phyloP scores from a whole-genome alignment of 2,888 invertebrate genomes.

The Pogonocherus hispidulus region DNA sequence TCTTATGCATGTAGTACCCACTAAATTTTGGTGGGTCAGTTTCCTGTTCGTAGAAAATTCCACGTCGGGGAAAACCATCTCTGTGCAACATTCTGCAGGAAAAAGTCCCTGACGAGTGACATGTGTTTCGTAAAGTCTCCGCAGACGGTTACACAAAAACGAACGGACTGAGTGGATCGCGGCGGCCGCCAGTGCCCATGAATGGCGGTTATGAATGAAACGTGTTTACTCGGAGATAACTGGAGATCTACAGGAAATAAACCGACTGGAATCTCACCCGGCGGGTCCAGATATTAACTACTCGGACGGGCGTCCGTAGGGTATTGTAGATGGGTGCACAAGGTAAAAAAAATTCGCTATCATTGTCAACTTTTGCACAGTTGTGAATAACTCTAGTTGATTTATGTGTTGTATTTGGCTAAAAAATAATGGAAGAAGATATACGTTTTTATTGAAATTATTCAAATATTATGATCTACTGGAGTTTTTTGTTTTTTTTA shows the following conservation, averaged over 20 bases:
- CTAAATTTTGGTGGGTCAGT: too few species aligned
- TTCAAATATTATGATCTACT: too few species aligned
- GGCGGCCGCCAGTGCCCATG: conserved; percentile 47
- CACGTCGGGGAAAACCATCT: too few species aligned
- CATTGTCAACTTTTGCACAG: too few species aligned
- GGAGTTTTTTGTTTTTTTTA: too few species aligned
- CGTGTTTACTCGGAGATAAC: conserved; percentile 58
- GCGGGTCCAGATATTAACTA: conserved; percentile 53
- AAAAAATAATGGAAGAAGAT: too few species aligned
- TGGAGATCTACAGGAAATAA: conserved; percentile 62
- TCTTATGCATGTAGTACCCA: too few species aligned
- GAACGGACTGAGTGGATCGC: conserved; percentile 22
- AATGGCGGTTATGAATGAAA: conserved; percentile 62
- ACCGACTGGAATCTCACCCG: conserved; percentile 57
- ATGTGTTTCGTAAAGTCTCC: conserved; percentile 8
- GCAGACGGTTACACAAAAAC: conserved; percentile 3
- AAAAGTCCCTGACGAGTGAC: conserved; percentile 8
- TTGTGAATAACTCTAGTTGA: too few species aligned
- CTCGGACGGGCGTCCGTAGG: conserved; percentile 26
- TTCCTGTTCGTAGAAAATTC: too few species aligned
- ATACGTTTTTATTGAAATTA: too few species aligned
- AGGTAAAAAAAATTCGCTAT: too few species aligned
- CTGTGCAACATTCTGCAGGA: not conserved
- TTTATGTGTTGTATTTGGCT: too few species aligned
- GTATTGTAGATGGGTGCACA: not conserved